Conservation (phyloP, 2,888 invertebrate species). For the Hirtodrosophila confusa region DNA sequence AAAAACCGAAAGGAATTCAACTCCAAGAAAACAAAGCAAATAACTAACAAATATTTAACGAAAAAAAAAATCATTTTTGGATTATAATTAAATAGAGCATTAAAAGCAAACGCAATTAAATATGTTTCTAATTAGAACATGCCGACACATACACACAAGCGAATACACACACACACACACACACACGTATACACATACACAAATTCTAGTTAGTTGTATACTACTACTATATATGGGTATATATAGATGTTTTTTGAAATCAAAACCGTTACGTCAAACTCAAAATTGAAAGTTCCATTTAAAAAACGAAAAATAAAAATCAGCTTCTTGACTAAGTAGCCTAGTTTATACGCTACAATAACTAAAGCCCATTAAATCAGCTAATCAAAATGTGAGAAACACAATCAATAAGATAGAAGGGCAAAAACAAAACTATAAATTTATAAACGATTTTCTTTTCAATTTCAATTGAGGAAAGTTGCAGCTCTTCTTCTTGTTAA, state of each 20-base stretch:
- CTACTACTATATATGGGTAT: constrained; percentile 7
- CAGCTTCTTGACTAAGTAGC: constrained; percentile 22
- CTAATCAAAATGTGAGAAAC: constrained; percentile 22
- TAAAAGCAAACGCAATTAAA: constrained; percentile 41
- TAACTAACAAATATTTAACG: constrained; percentile 7
- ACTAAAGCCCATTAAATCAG: constrained; percentile 12
- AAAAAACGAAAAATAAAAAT: not conserved
- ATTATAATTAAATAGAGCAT: constrained; percentile 14
- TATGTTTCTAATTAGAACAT: constrained; percentile 40
- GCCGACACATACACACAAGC: too few species aligned
- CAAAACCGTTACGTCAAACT: too few species aligned
- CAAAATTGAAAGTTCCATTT: too few species aligned
- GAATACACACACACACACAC: constrained; percentile 23
- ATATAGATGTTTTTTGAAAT: not conserved
- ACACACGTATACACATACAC: constrained; percentile 19
- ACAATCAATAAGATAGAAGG: constrained; percentile 13
- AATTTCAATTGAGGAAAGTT: constrained; percentile 4
- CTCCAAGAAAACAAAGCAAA: constrained; percentile 10
- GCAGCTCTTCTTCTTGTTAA: constrained; percentile 60
- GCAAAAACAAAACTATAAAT: not conserved
- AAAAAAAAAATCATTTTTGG: constrained; percentile 24
- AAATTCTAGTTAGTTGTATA: constrained; percentile 27
- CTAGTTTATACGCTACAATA: constrained; percentile 2
- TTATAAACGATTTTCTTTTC: constrained; percentile 2
- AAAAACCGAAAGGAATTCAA: constrained; percentile 2